phyloP scores from a whole-genome alignment of 2,113 vertebrate genomes.

The Cepphus grylle region DNA sequence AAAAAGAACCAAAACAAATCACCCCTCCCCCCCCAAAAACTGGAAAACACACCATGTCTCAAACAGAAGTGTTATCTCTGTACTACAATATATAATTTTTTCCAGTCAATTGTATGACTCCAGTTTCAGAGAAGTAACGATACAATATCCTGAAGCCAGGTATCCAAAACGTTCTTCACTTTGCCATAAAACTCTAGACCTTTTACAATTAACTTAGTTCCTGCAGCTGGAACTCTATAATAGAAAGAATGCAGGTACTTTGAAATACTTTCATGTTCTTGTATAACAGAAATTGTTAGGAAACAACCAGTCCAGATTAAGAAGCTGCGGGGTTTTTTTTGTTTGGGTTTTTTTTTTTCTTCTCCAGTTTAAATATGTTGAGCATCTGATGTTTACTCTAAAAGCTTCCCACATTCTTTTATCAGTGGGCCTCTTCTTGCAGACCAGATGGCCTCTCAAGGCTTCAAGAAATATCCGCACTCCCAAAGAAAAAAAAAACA shows the following conservation, averaged over 20 bases:
- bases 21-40: not conserved
- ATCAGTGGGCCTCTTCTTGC: not conserved
- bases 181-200: not conserved
- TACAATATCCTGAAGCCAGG: not conserved
- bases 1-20: not conserved
- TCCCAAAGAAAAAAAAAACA: not conserved
- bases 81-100: not conserved
- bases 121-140: not conserved
- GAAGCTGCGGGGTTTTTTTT: not conserved
- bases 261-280: not conserved
- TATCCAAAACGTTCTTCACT: not conserved
- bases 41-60: not conserved
- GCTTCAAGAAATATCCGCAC: not conserved
- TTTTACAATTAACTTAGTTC: not conserved
- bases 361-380: not conserved
- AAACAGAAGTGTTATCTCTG: not conserved
- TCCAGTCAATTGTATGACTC: not conserved
- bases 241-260: not conserved
- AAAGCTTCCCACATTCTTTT: not conserved
- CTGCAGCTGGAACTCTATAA: not conserved
- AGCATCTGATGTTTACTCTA: not conserved
- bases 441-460: not conserved
- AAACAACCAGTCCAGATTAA: not conserved
- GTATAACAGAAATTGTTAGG: not conserved
- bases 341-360: not conserved